phyloP scores from a whole-genome alignment of 2,113 vertebrate species.

The Callocephalon fimbriatum region DNA sequence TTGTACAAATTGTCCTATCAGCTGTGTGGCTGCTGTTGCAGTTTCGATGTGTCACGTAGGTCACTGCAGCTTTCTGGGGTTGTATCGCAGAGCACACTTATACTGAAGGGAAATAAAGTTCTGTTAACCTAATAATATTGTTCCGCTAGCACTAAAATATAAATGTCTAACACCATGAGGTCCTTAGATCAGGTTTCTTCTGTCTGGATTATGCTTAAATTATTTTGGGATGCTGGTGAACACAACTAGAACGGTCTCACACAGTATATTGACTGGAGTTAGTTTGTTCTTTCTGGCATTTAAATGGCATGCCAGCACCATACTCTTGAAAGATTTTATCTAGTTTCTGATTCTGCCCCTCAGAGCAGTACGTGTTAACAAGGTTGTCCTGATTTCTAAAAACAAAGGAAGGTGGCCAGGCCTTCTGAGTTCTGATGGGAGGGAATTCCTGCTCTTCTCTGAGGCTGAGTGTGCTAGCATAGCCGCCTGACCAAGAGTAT shows the following conservation, averaged over 20 bases:
- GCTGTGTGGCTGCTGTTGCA: background rate
- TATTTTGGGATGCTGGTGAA: background rate
- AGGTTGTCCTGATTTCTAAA: background rate
- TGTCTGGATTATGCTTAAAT: background rate
- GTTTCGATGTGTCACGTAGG: background rate
- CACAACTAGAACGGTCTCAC: background rate
- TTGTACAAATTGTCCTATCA: background rate
- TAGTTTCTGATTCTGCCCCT: background rate
- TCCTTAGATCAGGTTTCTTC: background rate
- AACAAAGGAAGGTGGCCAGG: background rate
- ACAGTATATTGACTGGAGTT: background rate
- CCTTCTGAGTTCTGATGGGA: background rate
- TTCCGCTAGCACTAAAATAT: background rate
- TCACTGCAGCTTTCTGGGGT: background rate
- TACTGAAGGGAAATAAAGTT: background rate
- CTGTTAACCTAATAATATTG: background rate
- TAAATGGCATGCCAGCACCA: background rate
- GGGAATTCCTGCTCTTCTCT: background rate
- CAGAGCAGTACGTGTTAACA: background rate
- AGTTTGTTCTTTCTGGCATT: background rate
- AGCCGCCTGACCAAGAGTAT: background rate
- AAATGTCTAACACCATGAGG: background rate
- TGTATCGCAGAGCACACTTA: background rate
- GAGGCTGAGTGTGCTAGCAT: background rate
- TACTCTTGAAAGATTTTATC: background rate